Evolutionary conservation across 2,113 vertebrate genomes (phyloP).

Genomic region (Craseonycteris thonglongyai): DNA sequence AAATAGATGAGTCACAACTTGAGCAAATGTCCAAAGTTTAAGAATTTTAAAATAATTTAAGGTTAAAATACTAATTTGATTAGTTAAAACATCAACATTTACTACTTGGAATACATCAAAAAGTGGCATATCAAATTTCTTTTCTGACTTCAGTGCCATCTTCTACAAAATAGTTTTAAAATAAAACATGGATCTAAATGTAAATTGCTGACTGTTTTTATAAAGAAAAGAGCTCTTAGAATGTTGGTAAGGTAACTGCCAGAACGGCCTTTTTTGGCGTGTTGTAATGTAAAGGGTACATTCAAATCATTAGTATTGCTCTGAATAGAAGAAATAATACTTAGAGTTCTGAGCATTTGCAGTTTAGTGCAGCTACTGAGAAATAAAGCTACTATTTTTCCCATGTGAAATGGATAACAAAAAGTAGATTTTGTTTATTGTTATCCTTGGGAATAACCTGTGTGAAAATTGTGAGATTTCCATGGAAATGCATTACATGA

Average conservation of each 20-base stretch:
- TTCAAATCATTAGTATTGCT: neutral
- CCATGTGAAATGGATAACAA: neutral
- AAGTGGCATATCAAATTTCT: neutral
- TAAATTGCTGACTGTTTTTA: neutral
- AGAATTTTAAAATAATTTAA: neutral
- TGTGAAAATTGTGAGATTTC: neutral
- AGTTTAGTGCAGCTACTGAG: neutral
- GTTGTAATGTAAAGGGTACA: neutral
- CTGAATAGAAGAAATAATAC: neutral
- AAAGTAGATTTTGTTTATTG: neutral
- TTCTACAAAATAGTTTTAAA: slow-evolving; percentile 20
- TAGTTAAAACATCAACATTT: neutral
- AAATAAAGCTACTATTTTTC: neutral
- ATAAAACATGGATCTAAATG: neutral
- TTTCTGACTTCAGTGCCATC: neutral
- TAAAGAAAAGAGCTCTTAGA: neutral
- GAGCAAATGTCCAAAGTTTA: neutral
- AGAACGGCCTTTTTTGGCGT: neutral
- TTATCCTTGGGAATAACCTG: neutral
- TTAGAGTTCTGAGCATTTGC: neutral
- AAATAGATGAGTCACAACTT: neutral
- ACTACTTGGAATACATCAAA: neutral
- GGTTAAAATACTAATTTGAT: neutral
- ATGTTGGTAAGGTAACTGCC: neutral
- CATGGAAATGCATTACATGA: neutral